Percentiles rank a stretch among this genome's conserved stretches.
phyloP scores from a whole-genome alignment of 1,140 invertebrate species.

The Drosophila navojoa region DNA sequence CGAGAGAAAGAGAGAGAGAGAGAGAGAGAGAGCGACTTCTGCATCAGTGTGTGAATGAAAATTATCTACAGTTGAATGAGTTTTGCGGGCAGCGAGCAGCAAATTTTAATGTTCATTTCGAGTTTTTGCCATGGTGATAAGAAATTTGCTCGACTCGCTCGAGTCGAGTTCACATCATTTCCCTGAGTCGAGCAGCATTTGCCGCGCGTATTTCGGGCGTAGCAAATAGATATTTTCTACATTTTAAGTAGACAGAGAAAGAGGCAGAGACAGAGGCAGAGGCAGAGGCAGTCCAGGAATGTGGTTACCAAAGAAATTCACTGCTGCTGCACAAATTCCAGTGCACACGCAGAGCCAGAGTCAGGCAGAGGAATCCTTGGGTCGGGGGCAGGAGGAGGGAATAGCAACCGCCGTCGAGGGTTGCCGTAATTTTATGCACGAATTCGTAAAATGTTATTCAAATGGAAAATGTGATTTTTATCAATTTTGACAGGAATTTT shows the following conservation, averaged over 20 bases:
- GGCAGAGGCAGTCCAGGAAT: slow-evolving; percentile 52
- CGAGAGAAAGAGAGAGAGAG: slow-evolving; percentile 36
- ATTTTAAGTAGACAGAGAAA: slow-evolving; percentile 73
- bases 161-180: slow-evolving; percentile 29
- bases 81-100: slow-evolving; percentile 56
- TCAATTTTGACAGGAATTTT: slow-evolving; percentile 84
- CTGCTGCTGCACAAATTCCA: slow-evolving; percentile 71
- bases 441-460: slow-evolving; percentile 84
- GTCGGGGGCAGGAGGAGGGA: background rate
- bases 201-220: slow-evolving; percentile 64
- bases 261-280: slow-evolving; percentile 18
- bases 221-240: slow-evolving; percentile 81
- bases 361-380: background rate
- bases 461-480: slow-evolving; percentile 84
- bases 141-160: slow-evolving; percentile 43
- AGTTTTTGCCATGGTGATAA: slow-evolving; percentile 66
- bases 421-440: slow-evolving; percentile 82
- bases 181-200: slow-evolving; percentile 33
- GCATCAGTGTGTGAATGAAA: slow-evolving; percentile 48
- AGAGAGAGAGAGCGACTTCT: too few species aligned
- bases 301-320: slow-evolving; percentile 71
- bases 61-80: slow-evolving; percentile 80
- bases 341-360: slow-evolving; percentile 41
- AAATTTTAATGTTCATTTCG: slow-evolving; percentile 76
- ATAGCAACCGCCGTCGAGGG: slow-evolving; percentile 26